These are phyloP conservation scores for Caenorhabditis briggsae DNA, from an alignment of 1,140 invertebrate species.

Conservation along the genomic window DNA sequence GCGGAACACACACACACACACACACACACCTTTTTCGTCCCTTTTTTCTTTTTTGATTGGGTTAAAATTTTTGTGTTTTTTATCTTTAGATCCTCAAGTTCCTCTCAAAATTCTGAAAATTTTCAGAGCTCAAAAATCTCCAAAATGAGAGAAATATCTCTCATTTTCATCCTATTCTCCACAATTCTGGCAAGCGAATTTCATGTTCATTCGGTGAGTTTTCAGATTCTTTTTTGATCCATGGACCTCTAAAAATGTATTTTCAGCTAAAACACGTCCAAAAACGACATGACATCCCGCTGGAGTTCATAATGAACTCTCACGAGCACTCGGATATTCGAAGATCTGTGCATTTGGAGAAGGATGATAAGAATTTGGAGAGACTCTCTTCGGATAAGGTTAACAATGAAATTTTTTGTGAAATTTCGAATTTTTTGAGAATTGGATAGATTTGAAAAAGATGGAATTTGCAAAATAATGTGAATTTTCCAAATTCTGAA, in stretches of 20 bases:
- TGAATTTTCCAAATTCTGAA: too few species aligned
- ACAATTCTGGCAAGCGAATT: background rate
- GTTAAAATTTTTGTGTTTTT: background rate
- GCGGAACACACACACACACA: background rate
- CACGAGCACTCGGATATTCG: constrained; percentile 38
- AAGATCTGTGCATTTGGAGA: constrained; percentile 24
- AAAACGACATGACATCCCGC: constrained; percentile 26
- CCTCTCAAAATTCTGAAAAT: background rate
- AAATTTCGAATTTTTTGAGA: background rate
- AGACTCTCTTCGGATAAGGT: constrained; percentile 35
- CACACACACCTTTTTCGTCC: background rate
- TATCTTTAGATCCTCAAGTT: background rate
- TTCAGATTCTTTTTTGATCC: background rate
- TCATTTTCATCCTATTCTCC: background rate
- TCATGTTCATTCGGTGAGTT: constrained; percentile 27
- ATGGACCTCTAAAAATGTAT: background rate
- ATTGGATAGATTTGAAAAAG: background rate
- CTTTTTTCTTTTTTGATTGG: background rate
- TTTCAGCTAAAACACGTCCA: constrained; percentile 44
- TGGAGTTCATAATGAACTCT: constrained; percentile 48
- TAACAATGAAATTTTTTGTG: background rate
- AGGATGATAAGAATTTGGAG: background rate
- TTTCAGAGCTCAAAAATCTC: background rate
- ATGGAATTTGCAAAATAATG: too few species aligned
- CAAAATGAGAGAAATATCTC: constrained; percentile 13